Conservation (phyloP, 2,797 vertebrate species). For the Lagorchestes hirsutus region DNA sequence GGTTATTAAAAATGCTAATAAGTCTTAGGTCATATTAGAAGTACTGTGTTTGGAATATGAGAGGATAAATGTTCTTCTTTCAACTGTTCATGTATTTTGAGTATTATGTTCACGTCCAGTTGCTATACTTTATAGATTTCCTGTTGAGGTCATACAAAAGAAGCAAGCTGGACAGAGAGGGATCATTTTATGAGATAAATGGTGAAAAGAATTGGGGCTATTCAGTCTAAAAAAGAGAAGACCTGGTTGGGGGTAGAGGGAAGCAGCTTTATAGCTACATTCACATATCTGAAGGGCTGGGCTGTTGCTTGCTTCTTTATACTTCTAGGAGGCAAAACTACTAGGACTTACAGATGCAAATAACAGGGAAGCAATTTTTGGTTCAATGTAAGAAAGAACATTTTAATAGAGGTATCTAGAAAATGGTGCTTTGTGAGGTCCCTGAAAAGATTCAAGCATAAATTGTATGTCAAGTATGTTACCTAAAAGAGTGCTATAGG, state of each 20-base stretch:
- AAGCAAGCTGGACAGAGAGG: neutral
- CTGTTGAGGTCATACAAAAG: neutral
- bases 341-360: neutral
- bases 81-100: neutral
- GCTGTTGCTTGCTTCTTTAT: neutral
- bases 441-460: neutral
- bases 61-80: neutral
- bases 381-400: neutral
- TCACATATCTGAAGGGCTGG: neutral
- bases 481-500: neutral
- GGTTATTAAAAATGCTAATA: neutral
- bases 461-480: neutral
- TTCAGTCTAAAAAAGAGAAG: neutral
- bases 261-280: neutral
- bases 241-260: neutral
- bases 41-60: neutral
- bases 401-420: neutral
- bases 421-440: neutral
- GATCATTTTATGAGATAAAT: neutral
- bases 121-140: neutral
- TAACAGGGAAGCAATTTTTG: neutral
- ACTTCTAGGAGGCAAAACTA: neutral
- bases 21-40: neutral
- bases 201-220: neutral
- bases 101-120: neutral